Evolutionary conservation across 2,797 vertebrate genomes (phyloP).

Genomic region (Siniperca obscura): DNA sequence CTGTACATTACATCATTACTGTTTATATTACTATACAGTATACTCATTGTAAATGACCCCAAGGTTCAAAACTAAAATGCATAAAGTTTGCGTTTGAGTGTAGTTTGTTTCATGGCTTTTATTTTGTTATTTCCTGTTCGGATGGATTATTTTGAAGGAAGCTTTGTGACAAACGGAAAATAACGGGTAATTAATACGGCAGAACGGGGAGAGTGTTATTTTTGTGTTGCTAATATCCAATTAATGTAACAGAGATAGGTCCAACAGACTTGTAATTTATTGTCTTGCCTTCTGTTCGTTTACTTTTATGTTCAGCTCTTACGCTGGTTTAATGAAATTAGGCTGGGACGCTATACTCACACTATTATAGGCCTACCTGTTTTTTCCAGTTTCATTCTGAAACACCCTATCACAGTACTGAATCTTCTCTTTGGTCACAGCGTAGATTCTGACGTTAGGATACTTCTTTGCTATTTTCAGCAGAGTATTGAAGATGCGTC

Average conservation of each 20-base stretch:
- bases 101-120: not conserved
- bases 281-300: not conserved
- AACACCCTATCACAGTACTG: constrained; percentile 90
- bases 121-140: not conserved
- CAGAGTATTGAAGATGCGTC: constrained; percentile 86
- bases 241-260: too few relatives aligned
- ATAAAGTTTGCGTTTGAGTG: not conserved
- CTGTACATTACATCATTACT: not conserved
- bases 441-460: constrained; percentile 85
- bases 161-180: not conserved
- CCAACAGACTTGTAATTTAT: too few relatives aligned
- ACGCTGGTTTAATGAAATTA: too few relatives aligned
- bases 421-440: constrained; percentile 89
- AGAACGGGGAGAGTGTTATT: too few relatives aligned
- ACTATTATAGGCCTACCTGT: constrained; percentile 84
- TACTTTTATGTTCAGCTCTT: too few relatives aligned
- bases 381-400: constrained; percentile 95
- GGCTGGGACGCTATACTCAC: too few relatives aligned
- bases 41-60: not conserved
- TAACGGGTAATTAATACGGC: not conserved
- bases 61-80: not conserved
- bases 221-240: not conserved
- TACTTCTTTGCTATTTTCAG: constrained; percentile 83
- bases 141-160: not conserved
- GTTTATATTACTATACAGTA: not conserved